Conservation (phyloP, 1,140 invertebrate species). For the Ceratosolen fusciceps region DNA sequence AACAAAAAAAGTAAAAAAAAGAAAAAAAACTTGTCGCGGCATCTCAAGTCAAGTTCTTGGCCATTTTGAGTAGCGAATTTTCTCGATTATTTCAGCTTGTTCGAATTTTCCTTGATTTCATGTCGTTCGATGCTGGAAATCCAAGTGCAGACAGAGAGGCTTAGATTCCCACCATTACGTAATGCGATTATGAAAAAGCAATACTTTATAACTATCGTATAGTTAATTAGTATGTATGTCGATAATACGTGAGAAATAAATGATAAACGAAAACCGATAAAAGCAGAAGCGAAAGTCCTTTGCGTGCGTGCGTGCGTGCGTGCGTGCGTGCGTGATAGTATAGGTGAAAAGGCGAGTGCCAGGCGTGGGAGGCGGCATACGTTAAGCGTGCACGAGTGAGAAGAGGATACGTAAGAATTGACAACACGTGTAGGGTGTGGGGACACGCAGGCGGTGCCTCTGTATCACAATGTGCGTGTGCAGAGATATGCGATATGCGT, state of each 20-base stretch:
- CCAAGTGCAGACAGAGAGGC: constrained; percentile 36
- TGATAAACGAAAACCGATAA: constrained; percentile 32
- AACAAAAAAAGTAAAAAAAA: too few species aligned
- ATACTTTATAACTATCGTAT: constrained; percentile 68
- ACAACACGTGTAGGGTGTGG: constrained; percentile 43
- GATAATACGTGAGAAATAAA: constrained; percentile 38
- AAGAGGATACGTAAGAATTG: constrained; percentile 37
- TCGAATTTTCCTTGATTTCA: constrained; percentile 49
- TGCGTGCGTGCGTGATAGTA: too few species aligned
- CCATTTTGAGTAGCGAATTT: constrained; percentile 3
- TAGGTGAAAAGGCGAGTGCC: constrained; percentile 13
- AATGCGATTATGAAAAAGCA: constrained; percentile 65
- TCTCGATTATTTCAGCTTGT: constrained; percentile 11
- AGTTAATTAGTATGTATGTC: constrained; percentile 49
- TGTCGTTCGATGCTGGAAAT: constrained; percentile 41
- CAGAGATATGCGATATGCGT: constrained; percentile 49
- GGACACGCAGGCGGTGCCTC: too few species aligned
- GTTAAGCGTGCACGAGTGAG: constrained; percentile 15
- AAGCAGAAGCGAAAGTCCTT: constrained; percentile 31
- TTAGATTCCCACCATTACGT: constrained; percentile 50
- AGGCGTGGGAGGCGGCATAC: constrained; percentile 35
- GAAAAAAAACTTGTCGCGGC: neutral
- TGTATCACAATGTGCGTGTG: too few species aligned
- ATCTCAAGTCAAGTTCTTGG: neutral
- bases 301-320: neutral